Evolutionary conservation across 1,140 invertebrate species (phyloP).

Genomic region (Temnothorax curvispinosus): DNA sequence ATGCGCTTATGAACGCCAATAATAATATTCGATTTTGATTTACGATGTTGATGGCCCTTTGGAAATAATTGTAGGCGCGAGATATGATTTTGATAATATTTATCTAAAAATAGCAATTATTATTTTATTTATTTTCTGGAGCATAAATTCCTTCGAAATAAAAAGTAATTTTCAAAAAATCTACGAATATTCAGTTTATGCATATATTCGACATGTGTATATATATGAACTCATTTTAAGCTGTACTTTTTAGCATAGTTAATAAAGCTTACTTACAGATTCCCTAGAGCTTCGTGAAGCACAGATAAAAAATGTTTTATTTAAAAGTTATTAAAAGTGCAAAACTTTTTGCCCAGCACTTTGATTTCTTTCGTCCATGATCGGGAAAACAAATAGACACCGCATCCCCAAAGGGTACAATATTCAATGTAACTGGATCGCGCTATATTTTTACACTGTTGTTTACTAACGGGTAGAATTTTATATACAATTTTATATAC

Average conservation of each 20-base stretch:
- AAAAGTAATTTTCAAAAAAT: neutral
- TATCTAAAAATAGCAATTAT: neutral
- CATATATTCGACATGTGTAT: too few species aligned
- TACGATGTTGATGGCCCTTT: neutral
- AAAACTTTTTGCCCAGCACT: neutral
- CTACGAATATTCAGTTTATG: neutral
- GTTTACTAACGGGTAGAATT: neutral
- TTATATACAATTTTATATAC: neutral
- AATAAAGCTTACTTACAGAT: neutral
- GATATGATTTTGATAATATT: neutral
- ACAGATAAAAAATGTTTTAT: slow-evolving; percentile 16
- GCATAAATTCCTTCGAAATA: neutral
- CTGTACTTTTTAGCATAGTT: neutral
- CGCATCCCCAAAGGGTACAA: too few species aligned
- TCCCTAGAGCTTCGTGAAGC: neutral
- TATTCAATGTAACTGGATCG: neutral
- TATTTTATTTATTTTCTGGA: neutral
- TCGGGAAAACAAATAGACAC: slow-evolving; percentile 13
- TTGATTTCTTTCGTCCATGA: slow-evolving; percentile 21
- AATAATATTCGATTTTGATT: slow-evolving; percentile 14
- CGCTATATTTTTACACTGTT: neutral
- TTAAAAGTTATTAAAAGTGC: slow-evolving; percentile 11
- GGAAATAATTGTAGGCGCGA: neutral
- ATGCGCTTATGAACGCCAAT: neutral
- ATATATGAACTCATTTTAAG: slow-evolving; percentile 17